These are phyloP conservation scores for Tapirus indicus DNA, from an alignment of 2,797 vertebrate species.

Conservation along the genomic window DNA sequence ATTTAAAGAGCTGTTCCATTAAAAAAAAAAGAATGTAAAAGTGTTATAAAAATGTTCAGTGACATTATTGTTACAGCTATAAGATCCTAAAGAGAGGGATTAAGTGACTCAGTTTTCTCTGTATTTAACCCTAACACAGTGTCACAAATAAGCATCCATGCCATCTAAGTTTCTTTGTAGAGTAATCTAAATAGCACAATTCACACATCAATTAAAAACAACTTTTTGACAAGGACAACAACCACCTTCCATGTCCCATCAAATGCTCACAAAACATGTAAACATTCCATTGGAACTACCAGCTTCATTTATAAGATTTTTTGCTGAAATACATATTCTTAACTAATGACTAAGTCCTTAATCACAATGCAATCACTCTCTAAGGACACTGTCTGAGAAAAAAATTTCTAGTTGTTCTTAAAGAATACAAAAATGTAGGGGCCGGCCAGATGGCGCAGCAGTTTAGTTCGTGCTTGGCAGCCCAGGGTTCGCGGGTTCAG, in stretches of 20 bases:
- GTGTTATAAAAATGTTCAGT: conserved; percentile 33
- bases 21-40: not conserved
- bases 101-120: not conserved
- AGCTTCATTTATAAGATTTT: not conserved
- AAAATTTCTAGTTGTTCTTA: not conserved
- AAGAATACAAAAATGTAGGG: conserved; percentile 33
- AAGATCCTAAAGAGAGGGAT: not conserved
- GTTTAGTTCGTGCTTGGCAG: too few species aligned
- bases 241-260: not conserved
- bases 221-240: conserved; percentile 35
- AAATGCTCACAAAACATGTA: conserved; percentile 30
- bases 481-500: too few species aligned
- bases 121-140: not conserved
- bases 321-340: not conserved
- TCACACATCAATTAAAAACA: conserved; percentile 14
- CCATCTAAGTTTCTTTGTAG: not conserved
- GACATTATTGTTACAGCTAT: conserved; percentile 41
- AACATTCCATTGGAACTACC: not conserved
- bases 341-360: conserved; percentile 47
- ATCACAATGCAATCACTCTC: not conserved
- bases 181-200: conserved; percentile 18
- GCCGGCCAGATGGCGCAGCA: too few species aligned
- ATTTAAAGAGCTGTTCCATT: not conserved
- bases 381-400: not conserved
- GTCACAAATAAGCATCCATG: not conserved